phyloP scores from a whole-genome alignment of 2,113 vertebrate genomes.

The Chunga burmeisteri region DNA sequence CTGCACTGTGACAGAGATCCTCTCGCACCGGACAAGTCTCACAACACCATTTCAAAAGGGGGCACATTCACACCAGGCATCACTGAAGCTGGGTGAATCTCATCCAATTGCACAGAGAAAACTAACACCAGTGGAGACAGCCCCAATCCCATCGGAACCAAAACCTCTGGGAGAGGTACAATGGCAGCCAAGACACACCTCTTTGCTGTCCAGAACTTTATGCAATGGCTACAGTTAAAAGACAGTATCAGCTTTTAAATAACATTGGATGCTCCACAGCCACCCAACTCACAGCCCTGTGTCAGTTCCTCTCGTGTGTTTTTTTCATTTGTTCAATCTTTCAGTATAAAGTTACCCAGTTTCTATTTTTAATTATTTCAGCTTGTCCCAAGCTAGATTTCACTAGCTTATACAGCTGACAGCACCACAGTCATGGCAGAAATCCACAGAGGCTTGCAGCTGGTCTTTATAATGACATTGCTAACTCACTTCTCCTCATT shows the following conservation, averaged over 20 bases:
- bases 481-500: background rate
- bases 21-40: fast-evolving
- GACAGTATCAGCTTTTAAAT: background rate
- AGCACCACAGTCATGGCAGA: fast-evolving
- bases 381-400: background rate
- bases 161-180: background rate
- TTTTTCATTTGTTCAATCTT: background rate
- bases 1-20: background rate
- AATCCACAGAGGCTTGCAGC: background rate
- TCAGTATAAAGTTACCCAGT: background rate
- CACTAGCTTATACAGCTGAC: background rate
- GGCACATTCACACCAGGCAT: background rate
- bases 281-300: background rate
- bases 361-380: background rate
- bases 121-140: background rate
- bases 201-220: background rate
- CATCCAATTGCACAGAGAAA: fast-evolving
- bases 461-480: fast-evolving
- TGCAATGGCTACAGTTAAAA: background rate
- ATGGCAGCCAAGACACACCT: background rate
- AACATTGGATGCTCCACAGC: background rate
- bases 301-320: background rate
- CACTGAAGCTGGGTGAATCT: background rate
- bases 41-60: background rate
- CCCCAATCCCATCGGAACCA: fast-evolving